phyloP scores from a whole-genome alignment of 2,888 invertebrate species.

The Matsumyia berberina region DNA sequence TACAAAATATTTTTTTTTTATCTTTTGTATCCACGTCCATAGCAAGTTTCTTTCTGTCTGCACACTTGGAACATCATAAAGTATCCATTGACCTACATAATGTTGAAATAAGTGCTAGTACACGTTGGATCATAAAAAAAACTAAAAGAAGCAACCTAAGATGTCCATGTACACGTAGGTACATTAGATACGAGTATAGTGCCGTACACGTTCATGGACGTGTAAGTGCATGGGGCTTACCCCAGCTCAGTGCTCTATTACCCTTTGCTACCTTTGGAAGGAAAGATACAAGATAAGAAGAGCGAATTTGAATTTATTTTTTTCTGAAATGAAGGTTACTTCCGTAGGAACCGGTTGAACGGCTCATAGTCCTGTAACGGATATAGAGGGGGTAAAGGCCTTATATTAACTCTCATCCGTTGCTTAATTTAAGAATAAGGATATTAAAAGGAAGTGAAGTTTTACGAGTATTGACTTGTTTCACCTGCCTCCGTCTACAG shows the following conservation, averaged over 20 bases:
- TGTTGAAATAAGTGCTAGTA: constrained; percentile 52
- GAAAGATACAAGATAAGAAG: constrained; percentile 12
- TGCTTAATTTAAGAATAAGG: too few species aligned
- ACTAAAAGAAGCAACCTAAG: not conserved
- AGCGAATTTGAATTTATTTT: constrained; percentile 7
- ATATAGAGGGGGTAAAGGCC: too few species aligned
- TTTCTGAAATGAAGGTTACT: constrained; percentile 51
- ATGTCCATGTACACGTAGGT: constrained; percentile 12
- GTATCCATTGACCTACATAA: constrained; percentile 60
- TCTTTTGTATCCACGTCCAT: constrained; percentile 27
- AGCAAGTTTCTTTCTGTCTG: constrained; percentile 41
- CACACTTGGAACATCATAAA: constrained; percentile 45
- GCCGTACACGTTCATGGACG: constrained; percentile 36
- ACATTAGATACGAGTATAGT: constrained; percentile 18
- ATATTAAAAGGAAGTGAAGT: too few species aligned
- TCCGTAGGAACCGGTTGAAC: constrained; percentile 23
- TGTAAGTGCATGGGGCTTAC: constrained; percentile 40
- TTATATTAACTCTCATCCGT: too few species aligned
- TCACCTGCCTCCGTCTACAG: too few species aligned
- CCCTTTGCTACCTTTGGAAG: not conserved
- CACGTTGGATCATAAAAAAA: constrained; percentile 14
- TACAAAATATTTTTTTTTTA: constrained; percentile 56
- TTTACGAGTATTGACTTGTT: too few species aligned
- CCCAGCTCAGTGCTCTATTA: constrained; percentile 14
- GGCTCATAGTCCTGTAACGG: too few species aligned